Evolutionary conservation across 1,140 invertebrate genomes (phyloP).

Genomic region (Cylas formicarius): DNA sequence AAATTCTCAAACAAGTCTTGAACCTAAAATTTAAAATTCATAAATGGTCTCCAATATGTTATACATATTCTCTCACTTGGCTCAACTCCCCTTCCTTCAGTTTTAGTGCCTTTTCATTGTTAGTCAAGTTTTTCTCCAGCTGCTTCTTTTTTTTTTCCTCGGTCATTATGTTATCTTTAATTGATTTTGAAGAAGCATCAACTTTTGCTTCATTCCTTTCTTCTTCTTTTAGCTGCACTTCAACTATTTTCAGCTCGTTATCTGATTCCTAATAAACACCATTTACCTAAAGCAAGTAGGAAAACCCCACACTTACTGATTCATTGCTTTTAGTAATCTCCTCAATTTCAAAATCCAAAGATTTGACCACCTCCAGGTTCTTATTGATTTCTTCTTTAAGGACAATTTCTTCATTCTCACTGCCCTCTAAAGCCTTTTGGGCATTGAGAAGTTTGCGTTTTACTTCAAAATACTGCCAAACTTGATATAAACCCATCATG

Average conservation of each 20-base stretch:
- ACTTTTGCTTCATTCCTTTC: constrained; percentile 64
- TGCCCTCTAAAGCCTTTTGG: constrained; percentile 47
- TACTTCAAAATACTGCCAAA: constrained; percentile 62
- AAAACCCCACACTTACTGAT: constrained; percentile 44
- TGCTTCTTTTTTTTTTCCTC: constrained; percentile 65
- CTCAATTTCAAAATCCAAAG: constrained; percentile 49
- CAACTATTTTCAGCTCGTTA: constrained; percentile 57
- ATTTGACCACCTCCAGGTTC: constrained; percentile 40
- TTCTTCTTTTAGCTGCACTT: constrained; percentile 56
- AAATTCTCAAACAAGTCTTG: constrained; percentile 63
- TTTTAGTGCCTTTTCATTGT: constrained; percentile 61
- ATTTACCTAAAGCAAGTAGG: no score
- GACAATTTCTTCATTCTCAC: constrained; percentile 47
- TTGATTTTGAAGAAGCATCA: constrained; percentile 58
- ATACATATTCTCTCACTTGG: constrained; percentile 40
- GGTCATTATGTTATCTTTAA: constrained; percentile 60
- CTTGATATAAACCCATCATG: constrained; percentile 67
- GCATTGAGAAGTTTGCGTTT: constrained; percentile 49
- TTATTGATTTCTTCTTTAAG: constrained; percentile 49
- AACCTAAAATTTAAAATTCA: constrained; percentile 24
- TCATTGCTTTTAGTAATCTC: constrained; percentile 50
- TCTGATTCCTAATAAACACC: constrained; percentile 56
- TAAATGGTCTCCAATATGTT: background rate
- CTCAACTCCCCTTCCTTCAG: constrained; percentile 61
- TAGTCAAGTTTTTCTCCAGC: constrained; percentile 58